Evolutionary conservation across 2,888 invertebrate genomes (phyloP), one percentile per base, ranked within the genome.

Genomic region (Synergus japonicus): DNA sequence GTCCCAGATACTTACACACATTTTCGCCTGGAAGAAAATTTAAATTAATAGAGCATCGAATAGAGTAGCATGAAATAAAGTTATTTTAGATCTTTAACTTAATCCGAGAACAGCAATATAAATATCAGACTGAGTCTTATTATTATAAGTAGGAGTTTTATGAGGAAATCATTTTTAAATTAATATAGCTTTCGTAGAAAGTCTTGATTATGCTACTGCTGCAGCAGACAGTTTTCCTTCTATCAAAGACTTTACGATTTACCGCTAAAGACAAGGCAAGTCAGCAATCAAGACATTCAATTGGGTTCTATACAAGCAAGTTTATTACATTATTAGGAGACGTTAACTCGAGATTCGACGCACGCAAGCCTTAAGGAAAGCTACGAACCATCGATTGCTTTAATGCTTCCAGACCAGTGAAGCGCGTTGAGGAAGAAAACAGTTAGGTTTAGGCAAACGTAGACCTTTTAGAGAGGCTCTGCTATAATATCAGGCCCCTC

Each of bases 1-100:
- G 91, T 22, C 89, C 88, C 79, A 91, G 87, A 85, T 91, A 92
- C 85, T 92, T 92, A 87, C 91, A 90, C 37, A 92, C 88, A 81
- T 88, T 91, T 85, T 92, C 92, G 63, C 90, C 92, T 92, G 78
- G 1, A 78, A 76, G n/a, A 49, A 46, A 46, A 76, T 69, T 43
- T 67, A 29, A 49, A 73, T 49, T 15, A 46, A 37, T 37, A 37
- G 37, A 49, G 29, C 4, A 22, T 44, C 13, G 49, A 41, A 37
- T 12, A 37, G 8, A 18, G 37, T 49, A 54, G n/a, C n/a, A 49
- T n/a, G 10, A 13, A 44, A 69, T 58, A 9, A 15, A 44, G 8
- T 60, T 44, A n/a, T 54, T 58, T 67, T 15, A 44, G n/a, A 73
- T 69, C 29, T 41, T 29, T 49, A 10, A 29, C 29, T 22, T 29